Evolutionary conservation across 37 sponge, comb jelly and placozoan species (phyloP).

Genomic region (Haliclona indistincta): DNA sequence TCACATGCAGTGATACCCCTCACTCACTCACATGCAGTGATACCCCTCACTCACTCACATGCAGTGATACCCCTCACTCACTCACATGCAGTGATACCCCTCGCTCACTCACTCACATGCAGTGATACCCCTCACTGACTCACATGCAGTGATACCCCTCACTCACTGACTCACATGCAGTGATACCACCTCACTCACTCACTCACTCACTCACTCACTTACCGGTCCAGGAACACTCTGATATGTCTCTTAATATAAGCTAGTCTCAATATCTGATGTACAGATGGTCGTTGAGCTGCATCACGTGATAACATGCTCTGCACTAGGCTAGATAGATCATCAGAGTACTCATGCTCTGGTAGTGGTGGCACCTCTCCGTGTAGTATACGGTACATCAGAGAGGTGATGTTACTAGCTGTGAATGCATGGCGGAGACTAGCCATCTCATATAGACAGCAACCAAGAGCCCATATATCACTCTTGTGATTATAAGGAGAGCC

Average conservation of each 20-base stretch:
- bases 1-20: no score
- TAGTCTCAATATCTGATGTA: conserved; percentile 64
- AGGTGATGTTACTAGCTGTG: conserved; percentile 80
- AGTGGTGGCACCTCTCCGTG: conserved; percentile 78
- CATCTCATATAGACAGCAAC: conserved; percentile 98
- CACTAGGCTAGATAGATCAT: conserved; percentile 66
- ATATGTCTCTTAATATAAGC: conserved; percentile 75
- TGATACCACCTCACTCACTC: neutral
- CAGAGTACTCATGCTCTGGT: conserved; percentile 69
- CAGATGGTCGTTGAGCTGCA: conserved; percentile 69
- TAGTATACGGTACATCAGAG: conserved; percentile 81
- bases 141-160: neutral
- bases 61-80: neutral
- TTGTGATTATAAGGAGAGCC: conserved; percentile 92
- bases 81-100: neutral
- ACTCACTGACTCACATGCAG: neutral
- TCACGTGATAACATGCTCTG: conserved; percentile 67
- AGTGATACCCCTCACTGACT: neutral
- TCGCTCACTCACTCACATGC: neutral
- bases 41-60: neutral
- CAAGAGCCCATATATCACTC: conserved; percentile 84
- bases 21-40: no score
- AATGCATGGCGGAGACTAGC: conserved; percentile 91
- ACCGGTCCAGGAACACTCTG: conserved; percentile 69
- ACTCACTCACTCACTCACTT: conserved; percentile 26